A percentile compares a stretch with the other conserved stretches of the same genome.
phyloP scores from a whole-genome alignment of 2,888 invertebrate species.

The Charanyca ferruginea region DNA sequence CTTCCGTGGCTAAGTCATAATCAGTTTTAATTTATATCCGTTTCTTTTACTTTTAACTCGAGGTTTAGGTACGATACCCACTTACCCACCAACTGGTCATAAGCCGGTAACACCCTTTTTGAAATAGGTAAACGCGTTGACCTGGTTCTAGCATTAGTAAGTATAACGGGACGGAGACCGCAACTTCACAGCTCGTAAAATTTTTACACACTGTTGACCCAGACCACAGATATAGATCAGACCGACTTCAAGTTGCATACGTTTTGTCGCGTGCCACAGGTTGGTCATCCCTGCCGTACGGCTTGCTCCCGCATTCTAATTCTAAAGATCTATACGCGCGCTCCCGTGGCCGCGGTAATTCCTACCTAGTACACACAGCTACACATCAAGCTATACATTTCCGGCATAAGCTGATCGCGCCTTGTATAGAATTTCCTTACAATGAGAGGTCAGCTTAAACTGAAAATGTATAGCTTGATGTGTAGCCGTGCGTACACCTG shows the following conservation, averaged over 20 bases:
- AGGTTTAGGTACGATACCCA: too few relatives aligned
- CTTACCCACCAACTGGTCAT: background rate
- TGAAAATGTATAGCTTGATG: too few relatives aligned
- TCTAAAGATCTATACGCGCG: constrained; percentile 43
- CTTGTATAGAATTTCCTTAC: too few relatives aligned
- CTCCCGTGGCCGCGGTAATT: too few relatives aligned
- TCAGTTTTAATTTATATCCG: too few relatives aligned
- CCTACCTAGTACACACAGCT: too few relatives aligned
- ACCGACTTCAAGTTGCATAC: background rate
- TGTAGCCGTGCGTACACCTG: constrained; percentile 48
- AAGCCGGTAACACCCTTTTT: background rate
- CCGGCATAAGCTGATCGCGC: too few relatives aligned
- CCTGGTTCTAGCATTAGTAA: background rate
- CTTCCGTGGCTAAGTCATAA: too few relatives aligned
- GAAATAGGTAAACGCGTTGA: background rate
- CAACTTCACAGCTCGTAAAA: background rate
- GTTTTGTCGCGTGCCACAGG: background rate
- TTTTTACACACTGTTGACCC: background rate
- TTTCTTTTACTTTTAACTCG: too few relatives aligned
- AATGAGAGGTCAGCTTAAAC: too few relatives aligned
- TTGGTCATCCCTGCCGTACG: constrained; percentile 26
- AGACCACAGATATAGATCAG: too few relatives aligned
- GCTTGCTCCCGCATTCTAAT: constrained; percentile 37
- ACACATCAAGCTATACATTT: too few relatives aligned
- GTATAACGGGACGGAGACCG: background rate